phyloP scores from a whole-genome alignment of 1,140 invertebrate species.

The Hyphantria cunea region DNA sequence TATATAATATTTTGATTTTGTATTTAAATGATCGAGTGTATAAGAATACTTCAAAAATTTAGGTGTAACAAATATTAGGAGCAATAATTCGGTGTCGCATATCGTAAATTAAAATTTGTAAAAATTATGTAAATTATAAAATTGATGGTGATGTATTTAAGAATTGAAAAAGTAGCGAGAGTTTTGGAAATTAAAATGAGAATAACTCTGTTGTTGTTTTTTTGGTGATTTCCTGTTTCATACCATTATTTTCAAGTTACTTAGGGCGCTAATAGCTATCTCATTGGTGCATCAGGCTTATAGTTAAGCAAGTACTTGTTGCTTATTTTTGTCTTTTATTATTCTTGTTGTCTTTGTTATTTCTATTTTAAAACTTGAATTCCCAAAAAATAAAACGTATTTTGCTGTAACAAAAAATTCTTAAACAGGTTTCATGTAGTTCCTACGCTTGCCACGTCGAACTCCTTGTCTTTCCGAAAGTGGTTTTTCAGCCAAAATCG shows the following conservation, averaged over 20 bases:
- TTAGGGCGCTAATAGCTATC: too few relatives aligned
- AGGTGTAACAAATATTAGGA: conserved; percentile 41
- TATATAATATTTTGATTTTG: conserved; percentile 9
- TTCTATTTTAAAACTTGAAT: too few relatives aligned
- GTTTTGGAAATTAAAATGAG: conserved; percentile 61
- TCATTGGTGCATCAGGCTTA: too few relatives aligned
- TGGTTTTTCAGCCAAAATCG: too few relatives aligned
- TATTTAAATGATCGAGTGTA: background rate
- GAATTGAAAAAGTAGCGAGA: conserved; percentile 58
- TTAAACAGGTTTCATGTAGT: too few relatives aligned
- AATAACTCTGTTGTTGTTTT: conserved; percentile 30
- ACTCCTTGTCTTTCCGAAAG: too few relatives aligned
- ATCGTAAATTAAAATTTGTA: conserved; percentile 59
- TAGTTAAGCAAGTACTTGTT: too few relatives aligned
- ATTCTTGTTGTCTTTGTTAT: too few relatives aligned
- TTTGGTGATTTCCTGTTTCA: conserved; percentile 5
- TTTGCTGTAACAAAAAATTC: too few relatives aligned
- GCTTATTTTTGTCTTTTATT: too few relatives aligned
- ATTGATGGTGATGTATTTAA: conserved; percentile 38
- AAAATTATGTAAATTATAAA: conserved; percentile 37
- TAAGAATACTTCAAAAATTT: conserved; percentile 31
- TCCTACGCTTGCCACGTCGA: too few relatives aligned
- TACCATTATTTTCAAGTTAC: background rate
- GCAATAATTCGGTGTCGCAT: conserved; percentile 67
- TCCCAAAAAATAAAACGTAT: too few relatives aligned